Evolutionary conservation across 92 coral and sea anemone species (phyloP).

Genomic region (Epizoanthus illoricatus): DNA sequence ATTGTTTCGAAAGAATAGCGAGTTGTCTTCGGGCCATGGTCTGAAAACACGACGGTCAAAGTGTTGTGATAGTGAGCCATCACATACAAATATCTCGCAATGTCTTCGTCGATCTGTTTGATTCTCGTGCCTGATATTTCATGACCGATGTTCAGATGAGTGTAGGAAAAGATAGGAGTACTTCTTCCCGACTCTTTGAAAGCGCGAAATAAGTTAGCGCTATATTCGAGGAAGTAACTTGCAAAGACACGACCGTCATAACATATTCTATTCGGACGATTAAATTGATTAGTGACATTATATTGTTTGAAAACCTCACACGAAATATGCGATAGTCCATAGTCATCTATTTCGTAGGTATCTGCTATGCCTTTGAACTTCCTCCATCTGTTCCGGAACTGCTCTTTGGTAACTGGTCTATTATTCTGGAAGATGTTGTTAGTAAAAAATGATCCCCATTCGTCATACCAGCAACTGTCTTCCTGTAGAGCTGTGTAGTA

Average conservation of each 20-base stretch:
- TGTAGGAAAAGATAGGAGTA: slow-evolving; percentile 79
- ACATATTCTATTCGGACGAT: slow-evolving; percentile 75
- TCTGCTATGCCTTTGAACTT: slow-evolving; percentile 50
- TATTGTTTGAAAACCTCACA: slow-evolving; percentile 79
- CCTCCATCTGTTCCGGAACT: slow-evolving; percentile 64
- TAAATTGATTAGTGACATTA: slow-evolving; percentile 72
- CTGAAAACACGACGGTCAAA: slow-evolving; percentile 81
- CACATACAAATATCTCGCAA: slow-evolving; percentile 63
- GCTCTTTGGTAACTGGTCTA: slow-evolving; percentile 47
- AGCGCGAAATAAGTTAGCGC: slow-evolving; percentile 57
- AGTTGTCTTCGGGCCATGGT: slow-evolving; percentile 96
- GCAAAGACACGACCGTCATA: slow-evolving; percentile 74
- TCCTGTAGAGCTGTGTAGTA: slow-evolving; percentile 89
- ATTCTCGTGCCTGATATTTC: slow-evolving; percentile 84
- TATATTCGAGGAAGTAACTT: slow-evolving; percentile 72
- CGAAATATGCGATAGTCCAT: slow-evolving; percentile 76
- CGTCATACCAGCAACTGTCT: slow-evolving; percentile 95
- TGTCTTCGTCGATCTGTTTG: slow-evolving; percentile 70
- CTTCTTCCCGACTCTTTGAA: slow-evolving; percentile 53
- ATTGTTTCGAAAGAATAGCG: slow-evolving; percentile 73
- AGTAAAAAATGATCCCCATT: slow-evolving; percentile 83
- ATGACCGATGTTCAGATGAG: slow-evolving; percentile 81
- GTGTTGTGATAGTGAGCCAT: slow-evolving; percentile 77
- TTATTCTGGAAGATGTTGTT: slow-evolving; percentile 71
- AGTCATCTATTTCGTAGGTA: slow-evolving; percentile 67